Base-by-base conservation (phyloP, 2,888 invertebrate genomes). In the Dione vanillae region DNA sequence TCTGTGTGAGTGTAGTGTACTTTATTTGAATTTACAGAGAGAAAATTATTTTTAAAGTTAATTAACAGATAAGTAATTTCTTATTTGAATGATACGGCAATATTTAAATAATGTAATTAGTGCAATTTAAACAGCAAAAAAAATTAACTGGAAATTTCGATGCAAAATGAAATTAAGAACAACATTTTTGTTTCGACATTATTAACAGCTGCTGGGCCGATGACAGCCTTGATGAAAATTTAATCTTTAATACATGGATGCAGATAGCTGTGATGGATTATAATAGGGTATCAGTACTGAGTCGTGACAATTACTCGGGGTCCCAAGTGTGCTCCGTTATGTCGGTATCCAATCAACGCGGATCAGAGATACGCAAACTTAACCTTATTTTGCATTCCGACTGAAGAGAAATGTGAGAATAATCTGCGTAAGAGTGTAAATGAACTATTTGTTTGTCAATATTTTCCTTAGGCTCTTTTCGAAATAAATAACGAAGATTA, bases 241-340 rank as follows among this genome's bases (percentile, higher is more conserved):
- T 68, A 62, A 68, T 68, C 61, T 68, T 67, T 62, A 51, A 68
- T 62, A 52, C 52, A 68, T 40, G 61, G 68, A 52, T 61, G 62
- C 52, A 68, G 68, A 68, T 68, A 37, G 68, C 68, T 62, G 62
- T 68, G 61, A 68, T 68, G 68, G 68, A 68, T 68, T 62, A 59
- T 45, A 62, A 68, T 45, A 52, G 68, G 61, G 43, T 52, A 64
- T 64, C 64, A 64, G 61, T n/a, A 16, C 52, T 41, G 52, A 52
- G 52, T 61, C 61, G 45, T 52, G 68, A 68, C 68, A 68, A 68
- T 68, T 62, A 68, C 68, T 67, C 43, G 61, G n/a, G 61, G 62
- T 62, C 52, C 54, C 51, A 62, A 68, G 68, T 68, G 67, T 68
- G 40, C 43, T 68, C 52, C 51, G 61, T 59, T 52, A 62, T 35